A percentile compares a stretch with the other conserved stretches of the same genome.
Conservation (phyloP, 2,113 vertebrate genomes). For the Dolichallabes microphthalmus region DNA sequence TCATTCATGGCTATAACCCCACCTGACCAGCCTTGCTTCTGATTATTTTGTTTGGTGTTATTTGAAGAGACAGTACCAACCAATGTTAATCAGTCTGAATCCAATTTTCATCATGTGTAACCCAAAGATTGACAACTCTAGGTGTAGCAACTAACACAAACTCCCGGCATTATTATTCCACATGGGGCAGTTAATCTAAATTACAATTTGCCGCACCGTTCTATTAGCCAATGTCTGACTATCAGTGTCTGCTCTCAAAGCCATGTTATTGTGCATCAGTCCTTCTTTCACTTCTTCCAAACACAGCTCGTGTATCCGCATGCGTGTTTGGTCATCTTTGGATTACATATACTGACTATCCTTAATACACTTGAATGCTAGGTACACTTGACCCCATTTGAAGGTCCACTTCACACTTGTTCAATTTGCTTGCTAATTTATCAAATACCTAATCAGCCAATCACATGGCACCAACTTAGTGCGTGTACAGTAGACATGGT, state of each 20-base stretch:
- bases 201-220: conserved; percentile 85
- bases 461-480: too few relatives aligned
- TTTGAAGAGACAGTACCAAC: conserved; percentile 93
- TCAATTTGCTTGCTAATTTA: too few relatives aligned
- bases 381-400: too few relatives aligned
- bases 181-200: conserved; percentile 85
- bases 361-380: neutral
- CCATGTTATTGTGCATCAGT: neutral
- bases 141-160: conserved; percentile 83
- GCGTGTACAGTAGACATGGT: too few relatives aligned
- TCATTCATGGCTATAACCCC: conserved; percentile 81
- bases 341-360: neutral
- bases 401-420: too few relatives aligned
- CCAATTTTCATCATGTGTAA: conserved; percentile 99
- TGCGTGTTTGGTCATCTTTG: neutral
- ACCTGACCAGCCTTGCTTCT: conserved; percentile 70
- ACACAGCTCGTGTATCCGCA: neutral
- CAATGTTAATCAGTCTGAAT: conserved; percentile 96
- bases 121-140: conserved; percentile 94
- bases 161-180: conserved; percentile 83
- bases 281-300: neutral
- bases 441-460: too few relatives aligned
- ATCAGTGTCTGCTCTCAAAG: neutral
- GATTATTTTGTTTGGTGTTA: conserved; percentile 96
- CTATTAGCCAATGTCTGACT: conserved; percentile 78